Conservation (phyloP, 2,797 vertebrate species). For the Remorina albescens region DNA sequence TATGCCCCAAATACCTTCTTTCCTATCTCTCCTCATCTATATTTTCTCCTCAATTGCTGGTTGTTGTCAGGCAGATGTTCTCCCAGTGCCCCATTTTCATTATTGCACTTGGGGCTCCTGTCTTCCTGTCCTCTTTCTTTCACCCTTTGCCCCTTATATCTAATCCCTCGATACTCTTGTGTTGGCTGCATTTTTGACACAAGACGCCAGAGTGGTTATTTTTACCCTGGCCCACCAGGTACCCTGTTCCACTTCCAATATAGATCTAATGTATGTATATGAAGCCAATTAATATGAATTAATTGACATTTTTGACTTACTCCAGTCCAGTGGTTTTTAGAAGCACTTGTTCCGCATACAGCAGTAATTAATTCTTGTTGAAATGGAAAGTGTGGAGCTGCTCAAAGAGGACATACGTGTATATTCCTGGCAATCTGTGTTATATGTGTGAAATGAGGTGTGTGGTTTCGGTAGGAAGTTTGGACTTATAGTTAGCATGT, state of each 20-base stretch:
- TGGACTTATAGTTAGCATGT: not conserved
- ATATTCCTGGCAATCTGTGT: not conserved
- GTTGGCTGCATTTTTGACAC: slow-evolving; percentile 63
- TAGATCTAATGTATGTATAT: not conserved
- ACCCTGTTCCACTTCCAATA: not conserved
- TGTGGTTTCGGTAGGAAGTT: slow-evolving; percentile 1
- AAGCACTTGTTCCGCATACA: not conserved
- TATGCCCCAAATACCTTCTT: not conserved
- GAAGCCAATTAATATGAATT: not conserved
- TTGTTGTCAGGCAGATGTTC: slow-evolving; percentile 46
- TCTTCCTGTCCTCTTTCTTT: slow-evolving; percentile 40
- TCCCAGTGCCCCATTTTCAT: slow-evolving; percentile 67
- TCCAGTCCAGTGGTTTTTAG: not conserved
- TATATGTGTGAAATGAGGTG: not conserved
- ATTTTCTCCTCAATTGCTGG: slow-evolving; percentile 20
- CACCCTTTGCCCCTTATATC: slow-evolving; percentile 24
- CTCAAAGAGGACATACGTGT: not conserved
- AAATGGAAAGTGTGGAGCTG: not conserved
- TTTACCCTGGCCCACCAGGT: slow-evolving; percentile 56
- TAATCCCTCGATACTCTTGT: slow-evolving; percentile 55
- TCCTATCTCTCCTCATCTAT: not conserved
- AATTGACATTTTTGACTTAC: not conserved
- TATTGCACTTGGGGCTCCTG: slow-evolving; percentile 47
- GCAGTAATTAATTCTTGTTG: not conserved
- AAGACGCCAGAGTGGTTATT: slow-evolving; percentile 60